Base-by-base conservation (phyloP, 2,888 invertebrate species). In the Epinotia demarniana region DNA sequence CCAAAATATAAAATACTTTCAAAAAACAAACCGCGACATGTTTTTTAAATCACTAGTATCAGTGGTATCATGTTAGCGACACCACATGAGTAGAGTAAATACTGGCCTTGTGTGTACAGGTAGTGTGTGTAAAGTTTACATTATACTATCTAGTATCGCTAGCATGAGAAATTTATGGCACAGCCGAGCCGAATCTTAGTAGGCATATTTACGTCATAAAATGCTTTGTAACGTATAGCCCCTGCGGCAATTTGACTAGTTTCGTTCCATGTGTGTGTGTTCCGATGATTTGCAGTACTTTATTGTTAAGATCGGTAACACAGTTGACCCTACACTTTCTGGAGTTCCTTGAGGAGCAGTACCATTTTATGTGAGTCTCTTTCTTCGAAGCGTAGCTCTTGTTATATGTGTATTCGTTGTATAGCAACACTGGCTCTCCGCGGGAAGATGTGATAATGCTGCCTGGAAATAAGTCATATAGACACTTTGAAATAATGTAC, bases 271-370 rank as follows among this genome's bases (percentile, higher is more conserved):
- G 83, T 3, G 79, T 81, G 43, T 84, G 82, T 2, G 61, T 55
- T 0, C 82, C 82, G 1, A 55, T 18, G 0, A 80, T 57, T 18
- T 61, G 66, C 8, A 80, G 55, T 12, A 82, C 68, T 60, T 46
- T 77, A 43, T 80, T 77, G 23, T 81, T 77, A 27, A 57, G 46
- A 74, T 85, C 84, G 0, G 88, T 86, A 2, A 83, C 76, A 11
- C 86, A 78, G 49, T 81, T 85, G n/a, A 82, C 89, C 78, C 81
- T 88, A 43, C 89, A 89, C 23, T 81, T 79, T 53, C 75, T 84
- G 0, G 87, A 85, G 64, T 84, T 86, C 61, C 88, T 83, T 8
- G 87, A 86, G 0, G 89, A 86, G 69, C 89, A 89, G 77, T 87
- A 88, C 89, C 89, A 89, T 76, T 86, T 88, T 3, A 83, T 80